Evolutionary conservation across 2,888 invertebrate genomes (phyloP), one percentile per base, ranked within the genome.

Genomic region (Allygus modestus): DNA sequence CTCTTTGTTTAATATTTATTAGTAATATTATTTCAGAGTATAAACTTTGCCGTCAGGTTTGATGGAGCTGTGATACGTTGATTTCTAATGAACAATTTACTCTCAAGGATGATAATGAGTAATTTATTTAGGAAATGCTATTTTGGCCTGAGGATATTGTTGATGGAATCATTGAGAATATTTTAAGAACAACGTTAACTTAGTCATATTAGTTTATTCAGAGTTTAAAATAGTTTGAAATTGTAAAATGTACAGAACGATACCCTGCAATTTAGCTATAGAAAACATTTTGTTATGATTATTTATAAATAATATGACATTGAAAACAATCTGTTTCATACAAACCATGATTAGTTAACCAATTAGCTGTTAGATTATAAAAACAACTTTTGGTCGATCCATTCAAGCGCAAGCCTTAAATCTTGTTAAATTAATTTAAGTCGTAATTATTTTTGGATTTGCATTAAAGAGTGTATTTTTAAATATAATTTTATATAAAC

Each of bases 401-500:
- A 41, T 58, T 83, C 58, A 41, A 75, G 33, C 26, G 46, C 65
- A 28, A 69, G 41, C 46, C 82, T 82, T 69, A 69, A 82, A 31
- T n/a, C 61, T 37, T 37, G 46, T 65, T 82, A 69, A 69, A 51
- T 33, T 82, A 69, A 43, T 65, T 65, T 82, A 46, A 58, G 33
- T 81, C 31, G 23, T 61, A 69, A 20, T 43, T 82, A 71, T 20
- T 69, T 71, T 54, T 65, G 11, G 20, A 43, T 46, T 46, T 81
- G 7, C 26, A 54, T 81, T 84, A 43, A 75, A 82, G 81, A 84
- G 71, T 85, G 84, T 81, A 85, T 84, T 71, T 79, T 79, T 77
- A 73, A 83, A 73, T 77, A 79, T 71, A 83, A 84, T 86, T 86
- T 85, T 73, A 85, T 61, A 33, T 71, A 84, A 82, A 84, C 69